A percentile compares a stretch with the other conserved stretches of the same genome.
Conservation (phyloP, 2,888 invertebrate species). For the Euzetes globulus region DNA sequence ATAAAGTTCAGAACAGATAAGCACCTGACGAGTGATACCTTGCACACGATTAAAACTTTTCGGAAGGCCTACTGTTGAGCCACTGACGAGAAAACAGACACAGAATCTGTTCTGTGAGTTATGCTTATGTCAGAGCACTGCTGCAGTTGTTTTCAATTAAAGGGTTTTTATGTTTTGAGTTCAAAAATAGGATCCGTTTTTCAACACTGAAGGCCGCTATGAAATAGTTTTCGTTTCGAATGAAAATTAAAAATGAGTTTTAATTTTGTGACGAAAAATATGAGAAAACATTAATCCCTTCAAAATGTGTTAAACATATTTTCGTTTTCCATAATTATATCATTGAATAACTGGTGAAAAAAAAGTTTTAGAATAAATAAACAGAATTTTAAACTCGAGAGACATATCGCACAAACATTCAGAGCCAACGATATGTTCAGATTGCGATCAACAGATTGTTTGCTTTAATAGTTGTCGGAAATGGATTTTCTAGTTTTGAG, state of each 20-base stretch:
- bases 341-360: not conserved
- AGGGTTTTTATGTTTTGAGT: not conserved
- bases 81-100: not conserved
- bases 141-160: not conserved
- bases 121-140: not conserved
- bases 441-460: slow-evolving; percentile 10
- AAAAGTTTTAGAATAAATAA: not conserved
- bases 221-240: slow-evolving; percentile 15
- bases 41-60: not conserved
- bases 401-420: too few species aligned
- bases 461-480: not conserved
- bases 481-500: not conserved
- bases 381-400: not conserved
- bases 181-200: not conserved
- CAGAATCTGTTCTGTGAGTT: not conserved
- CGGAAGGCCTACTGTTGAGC: not conserved
- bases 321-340: not conserved
- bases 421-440: not conserved
- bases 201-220: not conserved
- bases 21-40: not conserved
- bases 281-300: slow-evolving; percentile 15
- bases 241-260: not conserved
- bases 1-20: not conserved
- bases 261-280: not conserved
- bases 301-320: slow-evolving; percentile 25